Conservation (phyloP, 2,113 vertebrate genomes). For the Malurus melanocephalus region DNA sequence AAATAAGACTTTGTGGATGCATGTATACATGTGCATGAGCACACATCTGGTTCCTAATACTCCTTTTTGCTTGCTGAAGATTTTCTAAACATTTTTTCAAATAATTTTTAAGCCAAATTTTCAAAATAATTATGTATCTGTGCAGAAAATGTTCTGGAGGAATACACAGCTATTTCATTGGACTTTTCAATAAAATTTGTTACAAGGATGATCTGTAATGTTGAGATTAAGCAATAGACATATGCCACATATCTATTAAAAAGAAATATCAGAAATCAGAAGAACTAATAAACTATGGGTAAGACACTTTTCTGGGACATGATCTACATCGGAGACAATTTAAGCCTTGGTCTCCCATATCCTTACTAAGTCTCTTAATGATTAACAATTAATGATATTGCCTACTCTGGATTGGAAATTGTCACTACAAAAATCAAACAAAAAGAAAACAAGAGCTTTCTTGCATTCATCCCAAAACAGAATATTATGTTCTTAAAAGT, state of each 20-base stretch:
- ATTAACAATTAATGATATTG: constrained; percentile 4
- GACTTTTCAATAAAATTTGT: background rate
- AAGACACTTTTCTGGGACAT: background rate
- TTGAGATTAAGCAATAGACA: background rate
- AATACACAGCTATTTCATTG: background rate
- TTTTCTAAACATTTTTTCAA: background rate
- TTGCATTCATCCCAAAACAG: background rate
- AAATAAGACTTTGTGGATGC: background rate
- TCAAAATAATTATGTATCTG: background rate
- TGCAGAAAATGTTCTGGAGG: background rate
- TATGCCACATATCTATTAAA: background rate
- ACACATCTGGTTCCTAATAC: background rate
- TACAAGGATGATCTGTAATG: background rate
- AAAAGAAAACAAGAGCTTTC: background rate
- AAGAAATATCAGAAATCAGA: background rate
- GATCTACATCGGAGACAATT: background rate
- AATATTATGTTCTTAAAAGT: background rate
- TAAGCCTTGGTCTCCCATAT: background rate
- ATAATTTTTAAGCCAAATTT: background rate
- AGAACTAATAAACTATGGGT: background rate
- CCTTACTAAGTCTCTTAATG: background rate
- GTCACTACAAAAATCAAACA: background rate
- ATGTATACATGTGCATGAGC: fast-evolving
- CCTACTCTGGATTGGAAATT: background rate
- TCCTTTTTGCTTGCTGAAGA: background rate